Conservation (phyloP, 2,113 vertebrate genomes). For the Abramis brama region DNA sequence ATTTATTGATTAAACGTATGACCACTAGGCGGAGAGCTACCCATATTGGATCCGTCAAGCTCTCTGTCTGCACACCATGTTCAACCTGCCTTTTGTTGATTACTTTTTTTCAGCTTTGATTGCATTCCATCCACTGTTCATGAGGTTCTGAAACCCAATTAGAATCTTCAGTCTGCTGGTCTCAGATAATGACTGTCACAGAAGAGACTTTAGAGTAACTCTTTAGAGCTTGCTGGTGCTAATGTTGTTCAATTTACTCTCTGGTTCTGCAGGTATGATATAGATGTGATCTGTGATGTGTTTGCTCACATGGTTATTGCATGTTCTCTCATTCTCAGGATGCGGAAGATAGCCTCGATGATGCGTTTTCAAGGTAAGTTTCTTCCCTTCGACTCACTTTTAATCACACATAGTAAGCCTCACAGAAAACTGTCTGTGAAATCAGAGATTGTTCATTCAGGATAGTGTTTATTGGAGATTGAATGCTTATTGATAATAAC, state of each 20-base stretch:
- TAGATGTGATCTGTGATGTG: background rate
- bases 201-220: background rate
- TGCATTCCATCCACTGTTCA: slow-evolving; percentile 37
- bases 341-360: slow-evolving; percentile 76
- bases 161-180: background rate
- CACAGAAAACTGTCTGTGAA: background rate
- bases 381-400: background rate
- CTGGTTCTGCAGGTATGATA: background rate
- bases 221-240: background rate
- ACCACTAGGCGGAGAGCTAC: slow-evolving; percentile 42
- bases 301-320: background rate
- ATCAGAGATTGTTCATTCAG: background rate
- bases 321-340: slow-evolving; percentile 67
- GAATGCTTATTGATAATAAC: background rate
- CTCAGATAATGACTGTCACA: slow-evolving; percentile 14
- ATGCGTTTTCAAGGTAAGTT: slow-evolving; percentile 77
- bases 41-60: slow-evolving; percentile 34
- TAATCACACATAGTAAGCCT: background rate
- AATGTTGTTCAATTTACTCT: background rate
- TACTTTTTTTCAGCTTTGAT: slow-evolving; percentile 36
- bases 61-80: slow-evolving; percentile 15
- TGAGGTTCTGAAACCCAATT: slow-evolving; percentile 21
- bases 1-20: background rate
- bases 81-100: slow-evolving; percentile 30
- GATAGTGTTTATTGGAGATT: background rate